These are phyloP conservation scores for Acleris holmiana DNA, from an alignment of 2,888 invertebrate species.

Conservation along the genomic window DNA sequence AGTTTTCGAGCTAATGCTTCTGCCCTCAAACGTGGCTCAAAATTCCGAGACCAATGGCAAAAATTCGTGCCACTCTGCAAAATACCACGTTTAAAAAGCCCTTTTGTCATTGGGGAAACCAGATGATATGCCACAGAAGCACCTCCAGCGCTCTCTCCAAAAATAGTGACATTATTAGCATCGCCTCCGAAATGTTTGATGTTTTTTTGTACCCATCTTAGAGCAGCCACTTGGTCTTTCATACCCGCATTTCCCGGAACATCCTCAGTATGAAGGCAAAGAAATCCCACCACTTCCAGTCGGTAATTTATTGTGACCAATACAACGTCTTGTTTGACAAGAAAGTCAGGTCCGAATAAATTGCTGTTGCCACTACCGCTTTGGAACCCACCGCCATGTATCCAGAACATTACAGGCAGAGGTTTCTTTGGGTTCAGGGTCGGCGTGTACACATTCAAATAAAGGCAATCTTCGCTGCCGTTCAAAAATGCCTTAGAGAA, in stretches of 20 bases:
- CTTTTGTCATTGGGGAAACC: conserved; percentile 46
- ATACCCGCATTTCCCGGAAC: conserved; percentile 56
- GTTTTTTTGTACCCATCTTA: conserved; percentile 50
- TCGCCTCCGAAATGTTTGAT: conserved; percentile 51
- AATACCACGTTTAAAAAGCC: conserved; percentile 64
- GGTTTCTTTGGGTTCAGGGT: conserved; percentile 42
- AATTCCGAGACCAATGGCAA: conserved; percentile 78
- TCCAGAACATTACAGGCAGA: conserved; percentile 51
- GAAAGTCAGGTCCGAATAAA: conserved; percentile 50
- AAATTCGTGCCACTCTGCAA: conserved; percentile 86
- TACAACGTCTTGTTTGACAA: conserved; percentile 49
- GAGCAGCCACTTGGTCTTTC: conserved; percentile 55
- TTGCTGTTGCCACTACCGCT: conserved; percentile 49
- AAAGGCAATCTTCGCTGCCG: conserved; percentile 55
- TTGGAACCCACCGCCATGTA: conserved; percentile 49
- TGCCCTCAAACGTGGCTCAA: conserved; percentile 68
- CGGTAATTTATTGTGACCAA: conserved; percentile 52
- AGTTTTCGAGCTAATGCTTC: conserved; percentile 30
- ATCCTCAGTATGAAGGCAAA: conserved; percentile 51
- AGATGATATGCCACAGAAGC: conserved; percentile 41
- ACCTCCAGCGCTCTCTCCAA: conserved; percentile 48
- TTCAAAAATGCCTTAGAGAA: conserved; percentile 21
- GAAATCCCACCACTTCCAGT: conserved; percentile 52
- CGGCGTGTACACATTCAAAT: conserved; percentile 54
- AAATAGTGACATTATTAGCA: conserved; percentile 52